Base-by-base conservation (phyloP, 1,140 invertebrate species). In the Drosophila varians region DNA sequence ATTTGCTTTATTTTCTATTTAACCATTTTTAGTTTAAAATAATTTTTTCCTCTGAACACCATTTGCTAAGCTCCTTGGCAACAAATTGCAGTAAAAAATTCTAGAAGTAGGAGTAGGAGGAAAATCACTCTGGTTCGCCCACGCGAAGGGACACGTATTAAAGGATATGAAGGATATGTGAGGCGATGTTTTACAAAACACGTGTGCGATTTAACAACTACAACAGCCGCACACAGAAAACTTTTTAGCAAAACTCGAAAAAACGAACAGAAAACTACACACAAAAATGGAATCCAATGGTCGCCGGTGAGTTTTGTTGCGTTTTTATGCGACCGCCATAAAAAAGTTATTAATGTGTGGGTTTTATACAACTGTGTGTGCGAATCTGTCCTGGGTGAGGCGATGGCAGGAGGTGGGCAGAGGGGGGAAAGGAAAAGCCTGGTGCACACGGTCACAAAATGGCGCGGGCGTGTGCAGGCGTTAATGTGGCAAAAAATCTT, bases 141-240 rank as follows among this genome's bases (percentile, higher is more conserved):
- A 74, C 62, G 62, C 72, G 76, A 62, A 43, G 55, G 66, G 76
- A 77, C 76, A 76, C 55, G 82, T 77, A 62, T 66, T 65, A 58
- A 84, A 61, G 80, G 76, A 79, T 76, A 76, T 83, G 74, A 84
- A 74, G 78, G 74, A 83, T 83, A 75, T 84, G n/a, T n/a, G n/a
- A n/a, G 72, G 57, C 80, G 53, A 46, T 86, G 76, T 86, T 86
- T 61, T 80, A 86, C 62, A 80, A 86, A 84, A 86, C 80, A 84
- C 80, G 80, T 84, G 72, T 86, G 80, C 80, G 80, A 84, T 84
- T 84, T 84, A 84, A 86, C 82, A 84, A 86, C 72, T 80, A 86
- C 76, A 84, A 66, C 38, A 25, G 46, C 18, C 71, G 47, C 64
- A 52, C 64, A 84, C 55, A 61, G 57, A 53, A 74, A 79, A 60